Conservation (phyloP, 2,797 vertebrate species). For the Anguilla obscura region DNA sequence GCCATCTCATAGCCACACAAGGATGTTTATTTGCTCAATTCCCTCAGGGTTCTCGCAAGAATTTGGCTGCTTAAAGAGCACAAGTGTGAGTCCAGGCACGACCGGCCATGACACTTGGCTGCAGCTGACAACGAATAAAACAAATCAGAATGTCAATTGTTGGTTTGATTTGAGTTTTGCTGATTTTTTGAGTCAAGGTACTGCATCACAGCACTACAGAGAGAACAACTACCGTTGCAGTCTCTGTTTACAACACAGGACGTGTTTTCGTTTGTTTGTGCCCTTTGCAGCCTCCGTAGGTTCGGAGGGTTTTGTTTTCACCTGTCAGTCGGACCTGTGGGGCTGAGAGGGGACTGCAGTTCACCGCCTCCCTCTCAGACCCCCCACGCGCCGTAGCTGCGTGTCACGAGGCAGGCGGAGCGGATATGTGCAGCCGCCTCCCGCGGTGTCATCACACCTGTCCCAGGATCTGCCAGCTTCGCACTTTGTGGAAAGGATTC, state of each 20-base stretch:
- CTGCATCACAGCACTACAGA: background rate
- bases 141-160: background rate
- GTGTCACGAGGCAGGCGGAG: background rate
- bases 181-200: background rate
- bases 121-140: background rate
- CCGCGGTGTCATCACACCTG: slow-evolving; percentile 11
- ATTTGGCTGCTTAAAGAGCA: background rate
- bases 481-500: background rate
- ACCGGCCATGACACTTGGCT: background rate
- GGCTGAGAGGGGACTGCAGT: background rate
- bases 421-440: background rate
- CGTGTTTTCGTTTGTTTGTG: background rate
- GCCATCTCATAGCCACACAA: slow-evolving; percentile 45
- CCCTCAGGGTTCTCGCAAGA: slow-evolving; percentile 7
- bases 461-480: background rate
- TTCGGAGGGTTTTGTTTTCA: background rate
- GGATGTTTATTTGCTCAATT: slow-evolving; percentile 14
- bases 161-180: background rate
- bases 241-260: background rate
- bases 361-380: background rate
- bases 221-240: background rate
- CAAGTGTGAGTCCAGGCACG: background rate
- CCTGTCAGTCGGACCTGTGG: background rate
- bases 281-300: background rate
- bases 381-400: background rate